phyloP scores from a whole-genome alignment of 2,797 vertebrate species.

The Cygnus olor region DNA sequence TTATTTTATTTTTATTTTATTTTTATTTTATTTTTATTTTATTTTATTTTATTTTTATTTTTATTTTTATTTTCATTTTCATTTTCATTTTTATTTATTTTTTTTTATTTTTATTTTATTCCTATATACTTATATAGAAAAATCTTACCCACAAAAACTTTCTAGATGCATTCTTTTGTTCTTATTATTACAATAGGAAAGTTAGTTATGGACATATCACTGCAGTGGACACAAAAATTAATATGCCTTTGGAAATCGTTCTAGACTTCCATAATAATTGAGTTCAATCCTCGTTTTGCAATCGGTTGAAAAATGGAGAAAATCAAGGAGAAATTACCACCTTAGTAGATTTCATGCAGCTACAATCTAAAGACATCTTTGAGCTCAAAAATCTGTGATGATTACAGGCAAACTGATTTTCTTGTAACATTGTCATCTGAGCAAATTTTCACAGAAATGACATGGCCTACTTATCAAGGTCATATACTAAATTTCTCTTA shows the following conservation, averaged over 20 bases:
- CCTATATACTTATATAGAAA: neutral
- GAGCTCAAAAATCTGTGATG: neutral
- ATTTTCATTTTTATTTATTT: neutral
- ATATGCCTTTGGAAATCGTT: neutral
- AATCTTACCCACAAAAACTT: neutral
- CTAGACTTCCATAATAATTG: neutral
- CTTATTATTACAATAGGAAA: neutral
- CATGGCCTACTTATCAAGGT: neutral
- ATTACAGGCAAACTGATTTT: neutral
- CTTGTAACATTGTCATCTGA: neutral
- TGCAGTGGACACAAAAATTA: neutral
- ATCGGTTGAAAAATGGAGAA: neutral
- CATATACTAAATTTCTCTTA: neutral
- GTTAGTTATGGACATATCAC: neutral
- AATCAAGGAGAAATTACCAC: neutral
- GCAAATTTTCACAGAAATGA: neutral
- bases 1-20: neutral
- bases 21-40: neutral
- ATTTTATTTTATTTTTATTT: neutral
- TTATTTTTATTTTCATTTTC: neutral
- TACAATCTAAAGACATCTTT: neutral
- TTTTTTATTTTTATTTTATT: neutral
- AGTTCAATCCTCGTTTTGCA: neutral
- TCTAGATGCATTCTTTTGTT: neutral
- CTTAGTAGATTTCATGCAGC: too few species aligned